A percentile compares a stretch with the other conserved stretches of the same genome.
phyloP scores from a whole-genome alignment of 2,113 vertebrate species.

The Dinomys branickii region DNA sequence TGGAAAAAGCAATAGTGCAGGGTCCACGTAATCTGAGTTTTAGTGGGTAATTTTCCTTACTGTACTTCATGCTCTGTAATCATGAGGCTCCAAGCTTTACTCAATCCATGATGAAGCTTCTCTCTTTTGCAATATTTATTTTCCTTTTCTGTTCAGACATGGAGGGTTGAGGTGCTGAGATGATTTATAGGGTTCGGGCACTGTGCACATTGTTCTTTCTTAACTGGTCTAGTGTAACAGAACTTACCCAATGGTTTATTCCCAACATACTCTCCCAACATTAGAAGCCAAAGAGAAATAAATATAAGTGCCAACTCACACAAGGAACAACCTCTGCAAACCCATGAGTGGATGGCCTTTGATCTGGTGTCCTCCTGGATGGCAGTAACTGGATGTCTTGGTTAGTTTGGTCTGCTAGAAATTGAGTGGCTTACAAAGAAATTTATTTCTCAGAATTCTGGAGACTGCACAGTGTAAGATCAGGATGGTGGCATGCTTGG shows the following conservation, averaged over 20 bases:
- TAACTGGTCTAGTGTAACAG: background rate
- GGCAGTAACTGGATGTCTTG: background rate
- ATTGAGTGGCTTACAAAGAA: background rate
- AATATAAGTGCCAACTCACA: background rate
- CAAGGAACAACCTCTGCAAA: background rate
- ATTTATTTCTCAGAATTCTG: background rate
- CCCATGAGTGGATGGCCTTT: background rate
- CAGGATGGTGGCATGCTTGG: background rate
- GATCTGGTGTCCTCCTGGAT: background rate
- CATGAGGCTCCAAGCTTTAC: constrained; percentile 37
- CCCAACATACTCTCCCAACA: background rate
- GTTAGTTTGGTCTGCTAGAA: background rate
- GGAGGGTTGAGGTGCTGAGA: constrained; percentile 4
- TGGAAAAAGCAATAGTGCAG: background rate
- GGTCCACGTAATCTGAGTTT: constrained; percentile 24
- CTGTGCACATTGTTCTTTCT: constrained; percentile 15
- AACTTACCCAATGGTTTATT: constrained; percentile 4
- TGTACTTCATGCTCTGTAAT: constrained; percentile 37
- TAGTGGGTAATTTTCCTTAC: constrained; percentile 60
- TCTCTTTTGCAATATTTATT: constrained; percentile 62
- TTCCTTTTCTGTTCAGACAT: constrained; percentile 38
- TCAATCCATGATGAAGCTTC: constrained; percentile 7
- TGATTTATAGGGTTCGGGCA: constrained; percentile 48
- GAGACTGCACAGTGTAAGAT: background rate
- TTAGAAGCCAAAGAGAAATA: background rate